Evolutionary conservation across 1,140 invertebrate genomes (phyloP), one percentile per base, ranked within the genome.

Genomic region (Sipha flava): DNA sequence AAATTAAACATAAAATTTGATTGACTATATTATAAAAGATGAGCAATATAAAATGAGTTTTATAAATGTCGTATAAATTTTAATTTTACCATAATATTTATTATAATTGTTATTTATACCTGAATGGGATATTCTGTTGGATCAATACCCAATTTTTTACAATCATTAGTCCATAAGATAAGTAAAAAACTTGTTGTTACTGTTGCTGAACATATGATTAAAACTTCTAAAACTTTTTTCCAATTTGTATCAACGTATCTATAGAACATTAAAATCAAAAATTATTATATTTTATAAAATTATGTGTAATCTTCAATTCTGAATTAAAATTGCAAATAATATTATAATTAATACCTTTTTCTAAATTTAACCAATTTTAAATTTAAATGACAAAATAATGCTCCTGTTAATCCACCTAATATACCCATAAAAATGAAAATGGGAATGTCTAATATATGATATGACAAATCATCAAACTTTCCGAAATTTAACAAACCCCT

Each of bases 401-500:
- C 94, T 3, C 98, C 98, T 0, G 94, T 85, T 3, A 97, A 81
- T 1, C 98, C 98, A 52, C 97, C 96, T 31, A 96, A 86, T 0
- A 90, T 88, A 31, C 97, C 98, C 87, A 99, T 94, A 0, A 95
- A 29, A 83, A 96, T 88, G 85, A 98, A 99, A 47, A 99, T 88
- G 0, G 95, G 93, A 80, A 99, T 87, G 87, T 99, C 97, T 83
- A 92, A 93, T 81, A 96, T 89, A 82, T 92, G 88, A 86, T 98
- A 99, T n/a, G 89, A 90, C 52, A 96, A 52, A 82, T 95, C 92
- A 81, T 95, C 92, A 87, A 99, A 99, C 86, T 95, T 93, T 54
- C 98, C 98, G 87, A 99, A 93, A 89, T 99, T 99, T 64, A 99
- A 89, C 1, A 99, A 89, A 82, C 96, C 96, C 82, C 88, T 85